A percentile compares a stretch with the other conserved stretches of the same genome.
phyloP scores from a whole-genome alignment of 2,888 invertebrate species.

The Zele albiditarsus region DNA sequence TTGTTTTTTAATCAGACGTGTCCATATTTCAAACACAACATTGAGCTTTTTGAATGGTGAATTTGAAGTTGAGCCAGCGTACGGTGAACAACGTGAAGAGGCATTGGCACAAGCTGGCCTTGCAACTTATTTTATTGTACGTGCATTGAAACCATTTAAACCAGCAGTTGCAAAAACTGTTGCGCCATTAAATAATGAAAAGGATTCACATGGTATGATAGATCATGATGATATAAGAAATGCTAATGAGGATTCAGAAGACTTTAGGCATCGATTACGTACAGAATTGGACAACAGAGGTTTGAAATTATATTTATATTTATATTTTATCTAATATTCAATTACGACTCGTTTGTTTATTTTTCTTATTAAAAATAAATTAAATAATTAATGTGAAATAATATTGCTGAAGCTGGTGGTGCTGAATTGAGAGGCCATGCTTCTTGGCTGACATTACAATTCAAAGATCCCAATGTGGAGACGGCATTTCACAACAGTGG shows the following conservation, averaged over 20 bases:
- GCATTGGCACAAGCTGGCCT: constrained; percentile 89
- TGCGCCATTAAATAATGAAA: constrained; percentile 64
- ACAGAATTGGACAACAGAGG: constrained; percentile 90
- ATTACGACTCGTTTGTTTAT: neutral
- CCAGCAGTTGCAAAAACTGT: constrained; percentile 66
- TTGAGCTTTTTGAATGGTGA: constrained; percentile 89
- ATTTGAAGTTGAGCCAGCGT: constrained; percentile 94
- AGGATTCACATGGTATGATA: constrained; percentile 57
- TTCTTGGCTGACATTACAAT: constrained; percentile 78
- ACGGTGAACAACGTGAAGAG: constrained; percentile 94
- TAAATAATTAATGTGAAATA: constrained; percentile 9
- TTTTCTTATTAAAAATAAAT: neutral
- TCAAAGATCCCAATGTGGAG: constrained; percentile 80
- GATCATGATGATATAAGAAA: constrained; percentile 55
- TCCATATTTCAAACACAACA: constrained; percentile 95
- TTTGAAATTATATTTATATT: constrained; percentile 69
- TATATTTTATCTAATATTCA: neutral
- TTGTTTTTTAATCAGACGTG: constrained; percentile 75
- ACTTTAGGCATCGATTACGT: constrained; percentile 85
- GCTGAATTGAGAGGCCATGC: constrained; percentile 80
- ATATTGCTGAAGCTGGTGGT: constrained; percentile 69
- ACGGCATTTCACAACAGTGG: constrained; percentile 79
- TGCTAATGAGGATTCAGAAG: constrained; percentile 78
- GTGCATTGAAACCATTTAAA: constrained; percentile 83
- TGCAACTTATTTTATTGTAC: constrained; percentile 92